Conservation (phyloP, 2,797 vertebrate species). For the Eidolon dupreanum region DNA sequence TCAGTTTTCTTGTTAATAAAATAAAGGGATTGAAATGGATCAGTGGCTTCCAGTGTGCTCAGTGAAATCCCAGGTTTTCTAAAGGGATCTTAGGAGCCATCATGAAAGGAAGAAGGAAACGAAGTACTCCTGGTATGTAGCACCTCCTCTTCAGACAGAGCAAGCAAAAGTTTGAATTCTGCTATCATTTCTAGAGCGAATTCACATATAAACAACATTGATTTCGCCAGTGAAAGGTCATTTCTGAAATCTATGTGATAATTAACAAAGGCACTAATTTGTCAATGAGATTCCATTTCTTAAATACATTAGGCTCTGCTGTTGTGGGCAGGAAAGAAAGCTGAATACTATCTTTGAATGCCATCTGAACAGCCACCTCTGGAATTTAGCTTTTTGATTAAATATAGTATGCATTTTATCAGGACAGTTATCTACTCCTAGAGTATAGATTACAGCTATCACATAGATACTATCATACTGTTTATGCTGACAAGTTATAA, state of each 20-base stretch:
- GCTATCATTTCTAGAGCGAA: slow-evolving; percentile 18
- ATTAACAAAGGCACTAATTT: slow-evolving; percentile 19
- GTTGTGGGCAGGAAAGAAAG: neutral
- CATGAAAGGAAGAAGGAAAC: neutral
- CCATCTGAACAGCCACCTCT: neutral
- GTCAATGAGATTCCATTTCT: slow-evolving; percentile 11
- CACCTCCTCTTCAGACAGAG: neutral
- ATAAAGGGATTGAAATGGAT: slow-evolving; percentile 24
- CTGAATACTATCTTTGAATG: neutral
- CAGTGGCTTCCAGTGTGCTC: neutral
- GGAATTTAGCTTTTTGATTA: slow-evolving; percentile 12
- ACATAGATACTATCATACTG: neutral
- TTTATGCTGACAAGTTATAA: neutral
- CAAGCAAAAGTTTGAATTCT: neutral
- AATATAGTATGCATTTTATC: neutral
- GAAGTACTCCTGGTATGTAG: neutral
- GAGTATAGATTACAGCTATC: neutral
- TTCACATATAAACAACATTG: neutral
- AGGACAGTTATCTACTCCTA: neutral
- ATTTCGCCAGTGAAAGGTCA: slow-evolving; percentile 37
- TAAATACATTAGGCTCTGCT: neutral
- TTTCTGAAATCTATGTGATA: slow-evolving; percentile 31
- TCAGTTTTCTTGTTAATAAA: slow-evolving; percentile 43
- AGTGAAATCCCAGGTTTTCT: neutral
- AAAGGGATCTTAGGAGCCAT: neutral